Conservation (phyloP, 2,888 invertebrate genomes). For the Lasioglossum oenotherae region DNA sequence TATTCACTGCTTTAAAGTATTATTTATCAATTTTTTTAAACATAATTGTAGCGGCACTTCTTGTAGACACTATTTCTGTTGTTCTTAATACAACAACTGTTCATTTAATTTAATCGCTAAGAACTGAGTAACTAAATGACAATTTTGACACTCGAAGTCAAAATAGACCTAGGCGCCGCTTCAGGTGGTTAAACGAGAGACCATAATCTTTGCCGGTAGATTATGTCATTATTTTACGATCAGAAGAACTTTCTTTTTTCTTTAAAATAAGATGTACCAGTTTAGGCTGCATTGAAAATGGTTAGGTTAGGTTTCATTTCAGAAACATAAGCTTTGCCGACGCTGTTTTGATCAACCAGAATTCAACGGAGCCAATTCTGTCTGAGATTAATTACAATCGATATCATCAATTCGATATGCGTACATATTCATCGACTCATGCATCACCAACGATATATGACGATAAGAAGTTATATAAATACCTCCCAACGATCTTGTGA, state of each 20-base stretch:
- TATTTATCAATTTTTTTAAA: background rate
- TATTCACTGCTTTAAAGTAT: too few species aligned
- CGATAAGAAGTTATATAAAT: slow-evolving; percentile 2
- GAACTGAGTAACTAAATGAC: background rate
- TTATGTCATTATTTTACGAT: background rate
- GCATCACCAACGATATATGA: too few species aligned
- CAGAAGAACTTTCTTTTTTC: too few species aligned
- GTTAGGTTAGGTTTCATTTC: background rate
- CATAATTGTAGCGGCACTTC: background rate
- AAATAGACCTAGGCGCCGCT: too few species aligned
- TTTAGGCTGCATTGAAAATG: background rate
- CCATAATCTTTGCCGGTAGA: background rate
- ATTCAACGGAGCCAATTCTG: background rate
- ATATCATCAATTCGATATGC: background rate
- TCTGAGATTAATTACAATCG: background rate
- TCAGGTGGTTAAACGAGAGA: background rate
- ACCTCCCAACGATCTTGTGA: background rate
- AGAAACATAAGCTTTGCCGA: too few species aligned
- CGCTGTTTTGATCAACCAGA: background rate
- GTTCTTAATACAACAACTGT: background rate
- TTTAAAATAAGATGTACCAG: background rate
- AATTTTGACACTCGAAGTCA: too few species aligned
- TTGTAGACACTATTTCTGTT: background rate
- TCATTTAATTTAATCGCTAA: background rate
- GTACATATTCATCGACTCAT: background rate